These are phyloP conservation scores for Cyaniris semiargus DNA, from an alignment of 2,888 invertebrate genomes.

Conservation along the genomic window DNA sequence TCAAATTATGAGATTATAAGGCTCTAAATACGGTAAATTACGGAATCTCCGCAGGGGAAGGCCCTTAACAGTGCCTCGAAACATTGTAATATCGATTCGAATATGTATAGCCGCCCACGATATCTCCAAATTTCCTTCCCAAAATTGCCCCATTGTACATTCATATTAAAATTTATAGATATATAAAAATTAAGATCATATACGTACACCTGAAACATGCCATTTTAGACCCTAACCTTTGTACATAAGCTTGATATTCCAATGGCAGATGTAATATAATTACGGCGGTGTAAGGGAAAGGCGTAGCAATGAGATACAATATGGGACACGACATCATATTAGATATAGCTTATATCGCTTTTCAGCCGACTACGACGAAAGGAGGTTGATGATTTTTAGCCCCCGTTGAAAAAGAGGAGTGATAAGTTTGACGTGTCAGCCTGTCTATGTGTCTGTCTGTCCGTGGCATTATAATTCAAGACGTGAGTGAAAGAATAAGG, in stretches of 20 bases:
- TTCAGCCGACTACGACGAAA: no score
- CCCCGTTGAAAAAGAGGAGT: no score
- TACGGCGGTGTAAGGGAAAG: background rate
- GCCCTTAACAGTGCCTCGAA: no score
- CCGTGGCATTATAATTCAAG: no score
- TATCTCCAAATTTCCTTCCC: background rate
- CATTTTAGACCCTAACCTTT: background rate
- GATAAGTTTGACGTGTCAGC: no score
- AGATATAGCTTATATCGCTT: no score
- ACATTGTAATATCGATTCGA: background rate
- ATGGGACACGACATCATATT: background rate
- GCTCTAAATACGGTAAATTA: no score
- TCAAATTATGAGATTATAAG: no score
- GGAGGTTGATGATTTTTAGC: no score
- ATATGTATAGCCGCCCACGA: background rate
- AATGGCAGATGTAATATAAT: background rate
- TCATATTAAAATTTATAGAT: background rate
- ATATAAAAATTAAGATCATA: background rate
- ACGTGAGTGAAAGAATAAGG: no score
- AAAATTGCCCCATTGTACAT: constrained; percentile 5
- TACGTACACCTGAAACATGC: background rate
- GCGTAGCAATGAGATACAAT: background rate
- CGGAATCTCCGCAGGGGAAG: no score
- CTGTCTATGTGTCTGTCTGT: no score
- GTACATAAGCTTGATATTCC: background rate